phyloP scores from a whole-genome alignment of 2,797 vertebrate species.

The Gymnoscopelus braueri region DNA sequence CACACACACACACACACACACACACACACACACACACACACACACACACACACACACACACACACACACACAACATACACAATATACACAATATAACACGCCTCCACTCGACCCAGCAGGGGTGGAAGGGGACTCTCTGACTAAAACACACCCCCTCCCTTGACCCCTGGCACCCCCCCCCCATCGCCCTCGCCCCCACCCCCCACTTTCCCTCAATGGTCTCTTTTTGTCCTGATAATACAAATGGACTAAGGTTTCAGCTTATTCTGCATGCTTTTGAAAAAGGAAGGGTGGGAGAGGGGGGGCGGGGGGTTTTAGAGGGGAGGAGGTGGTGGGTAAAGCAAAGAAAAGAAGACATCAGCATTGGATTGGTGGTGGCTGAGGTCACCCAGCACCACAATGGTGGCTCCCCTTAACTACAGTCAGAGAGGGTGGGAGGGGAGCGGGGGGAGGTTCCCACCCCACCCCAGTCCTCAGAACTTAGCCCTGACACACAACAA shows the following conservation, averaged over 20 bases:
- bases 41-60: no score
- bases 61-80: slow-evolving; percentile 46
- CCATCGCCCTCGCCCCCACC: slow-evolving; percentile 52
- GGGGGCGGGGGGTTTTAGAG: neutral
- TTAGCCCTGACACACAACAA: slow-evolving; percentile 30
- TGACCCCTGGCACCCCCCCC: slow-evolving; percentile 70
- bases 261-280: slow-evolving; percentile 84
- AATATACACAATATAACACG: slow-evolving; percentile 53
- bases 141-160: slow-evolving; percentile 44
- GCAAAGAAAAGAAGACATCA: slow-evolving; percentile 83
- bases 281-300: slow-evolving; percentile 28
- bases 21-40: no score
- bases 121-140: slow-evolving; percentile 50
- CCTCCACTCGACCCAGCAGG: slow-evolving; percentile 64
- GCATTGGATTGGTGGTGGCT: slow-evolving; percentile 74
- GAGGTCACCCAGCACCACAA: slow-evolving; percentile 67
- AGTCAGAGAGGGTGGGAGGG: slow-evolving; percentile 29
- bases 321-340: neutral
- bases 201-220: slow-evolving; percentile 68
- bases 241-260: slow-evolving; percentile 85
- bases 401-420: slow-evolving; percentile 62
- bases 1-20: no score
- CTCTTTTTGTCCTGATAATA: slow-evolving; percentile 80
- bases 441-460: slow-evolving; percentile 39
- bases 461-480: slow-evolving; percentile 28